Conservation (phyloP, 2,797 vertebrate species). For the Morelia viridis region DNA sequence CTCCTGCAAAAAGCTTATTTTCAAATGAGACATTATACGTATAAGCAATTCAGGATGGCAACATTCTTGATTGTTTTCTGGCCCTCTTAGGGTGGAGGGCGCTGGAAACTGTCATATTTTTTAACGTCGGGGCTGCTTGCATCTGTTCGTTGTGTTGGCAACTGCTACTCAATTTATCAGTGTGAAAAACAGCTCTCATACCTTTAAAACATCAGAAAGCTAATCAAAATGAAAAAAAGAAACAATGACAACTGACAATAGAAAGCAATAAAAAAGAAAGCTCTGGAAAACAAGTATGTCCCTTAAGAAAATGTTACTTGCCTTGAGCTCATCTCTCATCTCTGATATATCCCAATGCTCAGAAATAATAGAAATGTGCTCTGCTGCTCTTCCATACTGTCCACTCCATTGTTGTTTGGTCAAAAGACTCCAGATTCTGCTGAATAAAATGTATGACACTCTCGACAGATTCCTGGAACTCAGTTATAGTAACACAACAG, state of each 20-base stretch:
- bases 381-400: not conserved
- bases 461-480: conserved; percentile 37
- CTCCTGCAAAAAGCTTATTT: not conserved
- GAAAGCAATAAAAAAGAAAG: not conserved
- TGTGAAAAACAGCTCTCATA: not conserved
- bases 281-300: not conserved
- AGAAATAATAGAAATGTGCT: not conserved
- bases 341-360: not conserved
- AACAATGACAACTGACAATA: not conserved
- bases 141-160: not conserved
- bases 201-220: accelerated
- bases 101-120: not conserved
- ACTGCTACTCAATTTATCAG: not conserved
- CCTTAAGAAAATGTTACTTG: not conserved
- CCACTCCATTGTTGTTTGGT: not conserved
- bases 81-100: not conserved
- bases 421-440: conserved; percentile 40
- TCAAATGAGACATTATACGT: not conserved
- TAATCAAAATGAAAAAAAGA: conserved; percentile 11
- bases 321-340: not conserved
- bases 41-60: not conserved
- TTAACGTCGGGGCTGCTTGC: not conserved
- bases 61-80: not conserved
- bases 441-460: conserved; percentile 60
- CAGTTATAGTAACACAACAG: conserved; percentile 34